Base-by-base conservation (phyloP, 53 echinoderm and acorn worm genomes). In the Arbacia lixula region DNA sequence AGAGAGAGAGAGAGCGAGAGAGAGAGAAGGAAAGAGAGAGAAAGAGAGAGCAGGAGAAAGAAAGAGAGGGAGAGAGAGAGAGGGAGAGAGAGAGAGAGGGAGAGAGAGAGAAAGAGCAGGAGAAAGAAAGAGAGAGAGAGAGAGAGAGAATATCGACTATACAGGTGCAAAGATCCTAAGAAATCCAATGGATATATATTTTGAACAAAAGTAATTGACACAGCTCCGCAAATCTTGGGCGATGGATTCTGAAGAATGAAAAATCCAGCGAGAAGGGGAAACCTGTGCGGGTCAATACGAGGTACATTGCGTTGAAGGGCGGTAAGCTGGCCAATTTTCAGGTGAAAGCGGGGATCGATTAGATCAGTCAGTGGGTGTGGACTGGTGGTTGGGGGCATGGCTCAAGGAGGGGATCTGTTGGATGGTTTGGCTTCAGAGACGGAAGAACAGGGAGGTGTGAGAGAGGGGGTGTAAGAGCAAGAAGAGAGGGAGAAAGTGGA, bases 231-330 rank as follows among this genome's bases (percentile, higher is more conserved):
- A 75, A 75, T 57, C 40, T 77, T 25, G 77, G 77, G 36, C 58
- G 58, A 53, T 54, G 58, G 77, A 40, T 56, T 36, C 20, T 40
- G 77, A 77, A 77, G 77, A 58, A n/a, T n/a, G n/a, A n/a, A n/a
- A n/a, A n/a, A n/a, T n/a, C n/a, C n/a, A n/a, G n/a, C n/a, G n/a
- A n/a, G n/a, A n/a, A n/a, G n/a, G n/a, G n/a, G n/a, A n/a, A n/a
- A n/a, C n/a, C n/a, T n/a, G n/a, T n/a, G n/a, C n/a, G n/a, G n/a
- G n/a, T n/a, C n/a, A n/a, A n/a, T n/a, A n/a, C n/a, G n/a, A n/a
- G n/a, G n/a, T n/a, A 14, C 46, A 46, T 46, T 46, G 46, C 14
- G 8, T 46, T 14, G 14, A 20, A 14, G 12, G 57, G 12, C n/a
- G n/a, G n/a, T n/a, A n/a, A n/a, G n/a, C n/a, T n/a, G n/a, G n/a